Base-by-base conservation (phyloP, 2,113 vertebrate genomes). In the Nanorana parkeri region DNA sequence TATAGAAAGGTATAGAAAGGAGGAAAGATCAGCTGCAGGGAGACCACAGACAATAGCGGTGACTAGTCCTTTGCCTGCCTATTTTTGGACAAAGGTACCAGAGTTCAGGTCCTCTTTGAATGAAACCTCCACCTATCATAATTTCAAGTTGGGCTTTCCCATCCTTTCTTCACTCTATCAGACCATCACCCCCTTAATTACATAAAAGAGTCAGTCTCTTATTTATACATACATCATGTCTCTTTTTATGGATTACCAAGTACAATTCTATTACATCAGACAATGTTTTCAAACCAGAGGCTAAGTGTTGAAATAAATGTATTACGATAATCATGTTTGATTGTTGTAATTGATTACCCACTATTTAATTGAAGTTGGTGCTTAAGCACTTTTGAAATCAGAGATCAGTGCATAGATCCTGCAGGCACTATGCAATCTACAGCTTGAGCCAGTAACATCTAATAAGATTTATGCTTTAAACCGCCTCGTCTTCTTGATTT, bases 331-430 rank as follows among this genome's bases (percentile, higher is more conserved):
- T 80, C 77, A 69, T 21, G 56, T 69, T 69, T 60, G 66, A 80
- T 80, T 80, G 77, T 61, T 80, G 54, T 41, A 80, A 80, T 69
- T 80, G 66, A 80, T 80, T 80, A 80, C 66, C 66, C 55, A 47
- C 66, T 52, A 68, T 60, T 80, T 80, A 80, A 80, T 80, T 80
- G 77, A 80, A 80, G 77, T 58, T 80, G 77, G 69, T 80, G 55
- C 66, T 69, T 47, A 68, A 80, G 66, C 77, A 56, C 77, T 69
- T 80, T 69, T 29, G 17, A 80, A 68, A 80, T 61, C 77, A 80
- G 52, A 68, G 77, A 78, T 78, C 77, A 78, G 64, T 32, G 47
- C 51, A 58, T 26, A 24, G 51, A 68, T 67, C 77, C 77, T 47
- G n/a, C 32, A 80, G 77, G 77, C 77, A 24, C 51, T 60, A 80